Percentiles rank a stretch among this genome's conserved stretches.
Conservation (phyloP, 2,797 vertebrate genomes). For the Sarcophilus harrisii region DNA sequence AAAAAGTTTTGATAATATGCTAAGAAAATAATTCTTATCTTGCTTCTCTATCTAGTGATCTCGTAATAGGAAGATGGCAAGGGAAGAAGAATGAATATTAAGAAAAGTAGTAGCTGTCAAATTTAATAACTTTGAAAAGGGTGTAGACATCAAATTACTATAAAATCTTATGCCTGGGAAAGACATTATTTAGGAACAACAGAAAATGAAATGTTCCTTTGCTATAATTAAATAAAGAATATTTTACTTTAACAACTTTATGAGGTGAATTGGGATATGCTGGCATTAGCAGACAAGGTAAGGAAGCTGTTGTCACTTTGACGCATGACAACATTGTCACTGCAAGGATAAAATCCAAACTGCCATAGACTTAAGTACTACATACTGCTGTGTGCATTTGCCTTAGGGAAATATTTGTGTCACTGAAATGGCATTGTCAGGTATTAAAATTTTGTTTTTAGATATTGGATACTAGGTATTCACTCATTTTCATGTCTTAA, state of each 20-base stretch:
- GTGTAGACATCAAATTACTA: slow-evolving; percentile 27
- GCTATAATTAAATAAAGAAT: slow-evolving; percentile 13
- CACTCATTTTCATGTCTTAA: slow-evolving; percentile 15
- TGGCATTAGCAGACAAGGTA: slow-evolving; percentile 34
- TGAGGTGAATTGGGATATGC: not conserved
- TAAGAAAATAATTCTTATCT: not conserved
- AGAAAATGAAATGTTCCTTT: slow-evolving; percentile 45
- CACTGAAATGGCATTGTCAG: not conserved
- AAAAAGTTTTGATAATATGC: not conserved
- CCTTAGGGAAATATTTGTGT: slow-evolving; percentile 42
- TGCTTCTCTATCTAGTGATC: slow-evolving; percentile 22
- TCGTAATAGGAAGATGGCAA: not conserved
- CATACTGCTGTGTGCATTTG: not conserved
- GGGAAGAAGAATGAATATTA: slow-evolving; percentile 8
- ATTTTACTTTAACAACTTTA: slow-evolving; percentile 25
- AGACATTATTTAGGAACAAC: not conserved
- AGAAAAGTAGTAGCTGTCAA: not conserved
- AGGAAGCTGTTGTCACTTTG: slow-evolving; percentile 33
- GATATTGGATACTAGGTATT: not conserved
- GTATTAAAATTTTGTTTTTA: slow-evolving; percentile 25
- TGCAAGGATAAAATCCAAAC: slow-evolving; percentile 20
- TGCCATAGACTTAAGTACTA: slow-evolving; percentile 24
- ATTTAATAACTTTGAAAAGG: slow-evolving; percentile 31
- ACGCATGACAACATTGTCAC: slow-evolving; percentile 6
- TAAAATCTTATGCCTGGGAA: slow-evolving; percentile 12